Evolutionary conservation across 2,113 vertebrate genomes (phyloP).

Genomic region (Fukomys damarensis): DNA sequence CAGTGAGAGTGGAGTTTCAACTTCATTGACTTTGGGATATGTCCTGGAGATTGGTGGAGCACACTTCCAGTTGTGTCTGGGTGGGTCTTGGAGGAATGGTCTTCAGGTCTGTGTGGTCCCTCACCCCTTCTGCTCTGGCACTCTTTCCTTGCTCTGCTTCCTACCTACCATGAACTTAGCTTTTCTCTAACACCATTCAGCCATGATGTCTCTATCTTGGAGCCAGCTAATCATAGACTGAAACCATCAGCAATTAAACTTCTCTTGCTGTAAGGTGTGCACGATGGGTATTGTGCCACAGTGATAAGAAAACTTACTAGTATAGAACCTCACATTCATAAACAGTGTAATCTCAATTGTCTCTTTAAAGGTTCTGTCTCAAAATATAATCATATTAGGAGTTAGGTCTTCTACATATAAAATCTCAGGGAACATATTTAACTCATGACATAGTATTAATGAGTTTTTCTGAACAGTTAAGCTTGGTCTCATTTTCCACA

Average conservation of each 20-base stretch:
- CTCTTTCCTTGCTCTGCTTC: neutral
- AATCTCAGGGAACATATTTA: neutral
- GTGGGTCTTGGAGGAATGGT: neutral
- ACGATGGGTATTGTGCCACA: neutral
- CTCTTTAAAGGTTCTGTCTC: neutral
- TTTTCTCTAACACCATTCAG: neutral
- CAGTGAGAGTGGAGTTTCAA: neutral
- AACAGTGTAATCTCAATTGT: neutral
- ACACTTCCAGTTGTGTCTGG: neutral
- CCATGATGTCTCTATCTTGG: neutral
- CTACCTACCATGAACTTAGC: neutral
- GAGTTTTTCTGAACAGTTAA: constrained; percentile 14
- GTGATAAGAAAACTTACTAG: neutral
- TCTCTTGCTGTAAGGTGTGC: neutral
- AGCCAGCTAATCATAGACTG: neutral
- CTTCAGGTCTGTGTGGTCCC: neutral
- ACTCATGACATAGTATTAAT: neutral
- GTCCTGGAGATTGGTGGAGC: neutral
- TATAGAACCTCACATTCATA: neutral
- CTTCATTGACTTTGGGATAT: neutral
- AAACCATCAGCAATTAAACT: neutral
- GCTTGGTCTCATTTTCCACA: neutral
- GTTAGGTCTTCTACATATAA: neutral
- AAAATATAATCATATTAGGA: neutral
- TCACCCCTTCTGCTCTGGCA: neutral